Base-by-base conservation (phyloP, 2,888 invertebrate species). In the Apotomis betuletana region DNA sequence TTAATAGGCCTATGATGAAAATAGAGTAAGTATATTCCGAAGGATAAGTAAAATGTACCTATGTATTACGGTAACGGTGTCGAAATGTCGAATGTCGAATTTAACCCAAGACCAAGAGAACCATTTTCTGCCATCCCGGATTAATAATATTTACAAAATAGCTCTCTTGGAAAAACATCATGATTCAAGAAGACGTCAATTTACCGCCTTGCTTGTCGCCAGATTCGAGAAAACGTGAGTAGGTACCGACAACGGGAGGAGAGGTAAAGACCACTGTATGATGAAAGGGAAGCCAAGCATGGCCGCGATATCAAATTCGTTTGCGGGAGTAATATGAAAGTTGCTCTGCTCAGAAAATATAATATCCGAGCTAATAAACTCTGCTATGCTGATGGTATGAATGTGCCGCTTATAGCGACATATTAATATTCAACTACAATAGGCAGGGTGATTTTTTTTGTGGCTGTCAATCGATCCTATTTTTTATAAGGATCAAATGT, bases 231-330 rank as follows among this genome's bases (percentile, higher is more conserved):
- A 44, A 60, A n/a, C 15, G 12, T 41, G 9, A 3, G 49, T 3
- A 10, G 3, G 49, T 9, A 1, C 49, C 49, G 49, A 5, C 49
- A 49, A 9, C 27, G 27, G 27, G 27, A 49, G 9, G 10, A 36
- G 2, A 38, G 38, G 38, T 36, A 5, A 8, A 59, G 38, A 58
- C 59, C 3, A 12, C 61, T 67, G 38, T 59, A 12, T 51, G 52
- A 61, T 61, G 61, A 69, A 69, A 61, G 46, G 44, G 68, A 69
- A 69, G 61, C 68, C 68, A 41, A 49, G 57, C 69, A 51, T 51
- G 46, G 15, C 57, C 62, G 69, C 57, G 49, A 57, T 69, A 69
- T 69, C 55, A 69, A 62, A 69, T 69, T 62, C 57, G 49, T 57
- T 38, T 38, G 44, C 46, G 36, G 69, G 36, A 49, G 49, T 69